Conservation (phyloP, 2,113 vertebrate species). For the Microtus richardsoni region DNA sequence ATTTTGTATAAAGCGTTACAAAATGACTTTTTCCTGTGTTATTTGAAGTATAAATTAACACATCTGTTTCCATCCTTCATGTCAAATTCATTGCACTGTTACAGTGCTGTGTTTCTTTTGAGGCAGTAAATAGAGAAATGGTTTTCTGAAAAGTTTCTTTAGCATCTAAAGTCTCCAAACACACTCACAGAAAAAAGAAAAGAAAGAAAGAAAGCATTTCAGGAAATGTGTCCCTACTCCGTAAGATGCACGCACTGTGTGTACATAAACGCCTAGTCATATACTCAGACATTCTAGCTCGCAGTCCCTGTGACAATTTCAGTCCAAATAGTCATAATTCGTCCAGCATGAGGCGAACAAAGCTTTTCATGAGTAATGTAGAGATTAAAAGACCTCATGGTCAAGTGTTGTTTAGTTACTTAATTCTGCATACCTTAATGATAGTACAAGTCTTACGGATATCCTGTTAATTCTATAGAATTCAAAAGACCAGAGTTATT, state of each 20-base stretch:
- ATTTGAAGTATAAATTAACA: slow-evolving; percentile 23
- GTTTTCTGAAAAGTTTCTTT: neutral
- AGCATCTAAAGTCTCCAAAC: neutral
- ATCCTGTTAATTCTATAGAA: neutral
- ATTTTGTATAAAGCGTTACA: neutral
- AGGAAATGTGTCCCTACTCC: neutral
- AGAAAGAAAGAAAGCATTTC: no score
- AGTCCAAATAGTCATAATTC: neutral
- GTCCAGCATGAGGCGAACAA: neutral
- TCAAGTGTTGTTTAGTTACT: neutral
- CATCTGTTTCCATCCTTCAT: neutral
- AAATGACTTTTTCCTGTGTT: neutral
- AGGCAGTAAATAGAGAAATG: neutral
- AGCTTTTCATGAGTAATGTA: neutral
- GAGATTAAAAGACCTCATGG: neutral
- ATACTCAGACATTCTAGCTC: neutral
- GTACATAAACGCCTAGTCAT: no score
- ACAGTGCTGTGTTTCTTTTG: neutral
- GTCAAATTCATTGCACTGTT: neutral
- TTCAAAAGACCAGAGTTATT: neutral
- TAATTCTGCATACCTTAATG: neutral
- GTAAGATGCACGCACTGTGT: neutral
- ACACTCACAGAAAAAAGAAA: neutral
- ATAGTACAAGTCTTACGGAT: neutral
- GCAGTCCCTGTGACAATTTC: neutral